A percentile compares a stretch with the other conserved stretches of the same genome.
Conservation (phyloP, 1,140 invertebrate species). For the Ips nitidus region DNA sequence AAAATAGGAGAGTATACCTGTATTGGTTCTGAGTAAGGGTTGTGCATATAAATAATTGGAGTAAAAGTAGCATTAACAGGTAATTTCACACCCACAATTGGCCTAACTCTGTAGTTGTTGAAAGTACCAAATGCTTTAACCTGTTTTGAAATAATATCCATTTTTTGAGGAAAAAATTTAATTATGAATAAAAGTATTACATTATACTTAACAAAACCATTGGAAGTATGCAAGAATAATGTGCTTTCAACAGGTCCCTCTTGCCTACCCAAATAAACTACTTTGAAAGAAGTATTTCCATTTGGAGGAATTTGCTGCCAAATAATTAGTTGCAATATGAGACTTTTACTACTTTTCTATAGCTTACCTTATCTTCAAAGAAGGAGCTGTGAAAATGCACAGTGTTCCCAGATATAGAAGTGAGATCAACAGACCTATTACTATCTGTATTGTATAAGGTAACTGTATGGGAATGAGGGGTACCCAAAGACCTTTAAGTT, state of each 20-base stretch:
- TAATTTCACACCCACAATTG: conserved; percentile 85
- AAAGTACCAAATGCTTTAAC: conserved; percentile 80
- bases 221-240: conserved; percentile 91
- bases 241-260: conserved; percentile 85
- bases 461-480: conserved; percentile 79
- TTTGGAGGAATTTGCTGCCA: conserved; percentile 77
- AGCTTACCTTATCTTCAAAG: conserved; percentile 81
- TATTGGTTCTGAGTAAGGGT: conserved; percentile 83
- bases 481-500: conserved; percentile 71
- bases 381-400: conserved; percentile 90
- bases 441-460: conserved; percentile 76
- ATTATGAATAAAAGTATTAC: conserved; percentile 53
- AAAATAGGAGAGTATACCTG: conserved; percentile 63
- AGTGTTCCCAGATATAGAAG: conserved; percentile 85
- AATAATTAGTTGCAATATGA: not conserved
- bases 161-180: conserved; percentile 5
- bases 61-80: conserved; percentile 91
- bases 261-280: conserved; percentile 90
- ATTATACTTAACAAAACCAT: conserved; percentile 80
- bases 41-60: conserved; percentile 89
- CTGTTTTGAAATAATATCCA: conserved; percentile 50
- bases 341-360: no score
- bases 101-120: conserved; percentile 86
- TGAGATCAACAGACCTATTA: conserved; percentile 73
- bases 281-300: conserved; percentile 92